These are phyloP conservation scores for Rhipidura dahli DNA, from an alignment of 2,113 vertebrate species.

Conservation along the genomic window DNA sequence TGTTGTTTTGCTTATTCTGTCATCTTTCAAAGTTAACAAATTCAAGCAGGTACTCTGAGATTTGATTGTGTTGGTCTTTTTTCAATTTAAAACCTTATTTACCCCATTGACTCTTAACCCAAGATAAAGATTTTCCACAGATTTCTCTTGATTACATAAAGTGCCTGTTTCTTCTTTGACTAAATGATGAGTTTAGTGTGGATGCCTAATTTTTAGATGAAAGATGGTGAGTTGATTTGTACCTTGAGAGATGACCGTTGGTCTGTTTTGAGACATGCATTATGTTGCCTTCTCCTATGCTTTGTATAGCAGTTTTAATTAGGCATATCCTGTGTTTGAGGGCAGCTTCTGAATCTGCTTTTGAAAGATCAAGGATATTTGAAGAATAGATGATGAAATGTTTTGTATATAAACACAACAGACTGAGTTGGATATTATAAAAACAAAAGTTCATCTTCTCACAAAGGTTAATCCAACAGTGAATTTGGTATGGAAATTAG, in stretches of 20 bases:
- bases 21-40: background rate
- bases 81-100: background rate
- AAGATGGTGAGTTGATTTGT: background rate
- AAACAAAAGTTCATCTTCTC: background rate
- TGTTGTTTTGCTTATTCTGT: accelerated
- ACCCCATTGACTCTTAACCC: background rate
- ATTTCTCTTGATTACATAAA: background rate
- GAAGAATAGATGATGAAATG: background rate
- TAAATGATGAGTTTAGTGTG: background rate
- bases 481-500: background rate
- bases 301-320: background rate
- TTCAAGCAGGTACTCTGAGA: background rate
- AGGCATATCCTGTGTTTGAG: background rate
- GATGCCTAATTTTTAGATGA: background rate
- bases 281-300: background rate
- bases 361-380: background rate
- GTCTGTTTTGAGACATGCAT: background rate
- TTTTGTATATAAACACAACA: background rate
- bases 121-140: background rate
- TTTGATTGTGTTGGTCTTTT: background rate
- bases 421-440: background rate
- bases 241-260: background rate
- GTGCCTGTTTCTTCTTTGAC: background rate
- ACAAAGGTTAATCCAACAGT: background rate
- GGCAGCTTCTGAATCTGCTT: background rate